phyloP scores from a whole-genome alignment of 2,113 vertebrate species.

The Theropithecus gelada region DNA sequence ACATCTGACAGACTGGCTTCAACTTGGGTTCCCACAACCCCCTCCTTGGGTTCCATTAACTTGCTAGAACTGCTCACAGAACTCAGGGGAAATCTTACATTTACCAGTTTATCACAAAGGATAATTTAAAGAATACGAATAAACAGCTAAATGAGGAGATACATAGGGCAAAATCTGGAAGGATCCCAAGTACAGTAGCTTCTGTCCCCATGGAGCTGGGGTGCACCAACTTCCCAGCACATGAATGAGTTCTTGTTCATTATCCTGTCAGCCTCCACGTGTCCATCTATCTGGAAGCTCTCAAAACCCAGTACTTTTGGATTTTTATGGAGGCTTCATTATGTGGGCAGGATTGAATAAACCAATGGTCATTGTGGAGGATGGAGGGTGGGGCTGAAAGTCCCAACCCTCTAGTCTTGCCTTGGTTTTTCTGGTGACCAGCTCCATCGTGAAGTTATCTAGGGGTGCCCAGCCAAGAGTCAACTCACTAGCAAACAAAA shows the following conservation, averaged over 20 bases:
- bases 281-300: neutral
- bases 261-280: neutral
- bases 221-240: neutral
- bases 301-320: neutral
- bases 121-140: neutral
- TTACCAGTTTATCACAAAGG: neutral
- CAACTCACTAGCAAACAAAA: neutral
- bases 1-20: neutral
- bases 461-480: neutral
- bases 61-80: neutral
- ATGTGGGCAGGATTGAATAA: neutral
- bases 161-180: neutral
- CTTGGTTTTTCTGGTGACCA: neutral
- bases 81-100: neutral
- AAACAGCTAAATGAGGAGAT: neutral
- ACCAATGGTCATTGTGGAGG: neutral
- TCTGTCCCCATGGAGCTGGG: neutral
- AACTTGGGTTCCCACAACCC: neutral
- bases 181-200: neutral
- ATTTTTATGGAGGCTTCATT: neutral
- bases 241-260: neutral
- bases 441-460: neutral
- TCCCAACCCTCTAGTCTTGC: neutral
- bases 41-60: neutral
- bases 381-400: neutral